phyloP scores from a whole-genome alignment of 2,113 vertebrate species.

The Anarrhichthys ocellatus region DNA sequence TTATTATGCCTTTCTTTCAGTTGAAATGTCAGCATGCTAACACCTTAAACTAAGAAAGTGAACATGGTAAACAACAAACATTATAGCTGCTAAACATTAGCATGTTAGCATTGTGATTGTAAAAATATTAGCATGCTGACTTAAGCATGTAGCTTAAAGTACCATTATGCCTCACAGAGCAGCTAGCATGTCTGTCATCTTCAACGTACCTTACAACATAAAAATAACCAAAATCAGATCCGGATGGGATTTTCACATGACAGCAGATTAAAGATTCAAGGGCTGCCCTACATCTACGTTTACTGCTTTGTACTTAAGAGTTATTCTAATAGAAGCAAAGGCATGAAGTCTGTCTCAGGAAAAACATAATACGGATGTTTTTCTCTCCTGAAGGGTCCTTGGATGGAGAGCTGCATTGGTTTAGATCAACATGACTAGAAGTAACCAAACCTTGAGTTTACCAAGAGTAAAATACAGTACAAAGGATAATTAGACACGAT shows the following conservation, averaged over 20 bases:
- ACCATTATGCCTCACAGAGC: no score
- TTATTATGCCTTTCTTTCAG: background rate
- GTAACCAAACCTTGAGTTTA: background rate
- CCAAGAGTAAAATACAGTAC: background rate
- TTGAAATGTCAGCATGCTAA: background rate
- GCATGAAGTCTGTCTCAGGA: background rate
- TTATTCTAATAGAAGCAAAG: background rate
- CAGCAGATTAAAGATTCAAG: background rate
- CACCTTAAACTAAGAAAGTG: background rate
- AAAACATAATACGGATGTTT: background rate
- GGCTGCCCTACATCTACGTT: background rate
- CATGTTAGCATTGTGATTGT: background rate
- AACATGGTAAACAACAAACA: background rate
- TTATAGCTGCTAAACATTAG: background rate
- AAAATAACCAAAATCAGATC: conserved; percentile 6
- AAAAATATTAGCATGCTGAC: background rate
- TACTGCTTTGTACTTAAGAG: background rate
- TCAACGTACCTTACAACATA: conserved; percentile 5
- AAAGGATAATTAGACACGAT: background rate
- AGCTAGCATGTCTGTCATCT: background rate
- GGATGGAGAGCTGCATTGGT: background rate
- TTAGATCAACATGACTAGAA: background rate
- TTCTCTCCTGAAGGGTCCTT: background rate
- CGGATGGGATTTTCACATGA: background rate
- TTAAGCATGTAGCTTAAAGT: background rate